These are phyloP conservation scores for Philereme transversata DNA, from an alignment of 2,888 invertebrate genomes.

Conservation along the genomic window DNA sequence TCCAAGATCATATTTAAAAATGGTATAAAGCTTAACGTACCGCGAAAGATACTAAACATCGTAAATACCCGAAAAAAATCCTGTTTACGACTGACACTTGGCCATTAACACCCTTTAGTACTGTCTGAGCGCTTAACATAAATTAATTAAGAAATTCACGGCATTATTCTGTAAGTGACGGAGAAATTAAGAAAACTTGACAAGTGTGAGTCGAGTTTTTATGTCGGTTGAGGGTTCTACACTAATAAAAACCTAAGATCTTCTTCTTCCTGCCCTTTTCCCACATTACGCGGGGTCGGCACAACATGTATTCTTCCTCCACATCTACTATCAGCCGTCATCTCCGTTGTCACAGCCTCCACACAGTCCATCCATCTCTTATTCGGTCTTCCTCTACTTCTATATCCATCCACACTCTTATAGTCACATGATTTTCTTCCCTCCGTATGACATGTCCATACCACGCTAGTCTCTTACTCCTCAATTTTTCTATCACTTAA, in stretches of 20 bases:
- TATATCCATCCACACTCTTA: no score
- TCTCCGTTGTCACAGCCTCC: no score
- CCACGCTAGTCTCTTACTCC: no score
- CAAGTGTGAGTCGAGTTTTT: conserved; percentile 1
- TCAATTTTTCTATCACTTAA: no score
- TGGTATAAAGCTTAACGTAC: conserved; percentile 65
- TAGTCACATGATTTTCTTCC: no score
- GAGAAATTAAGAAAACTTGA: conserved; percentile 56
- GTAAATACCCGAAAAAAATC: conserved; percentile 59
- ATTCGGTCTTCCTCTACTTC: no score
- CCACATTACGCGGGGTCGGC: no score
- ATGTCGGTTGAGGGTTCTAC: not conserved
- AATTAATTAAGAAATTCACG: conserved; percentile 80
- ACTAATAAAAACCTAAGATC: conserved; percentile 1
- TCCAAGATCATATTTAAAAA: conserved; percentile 50
- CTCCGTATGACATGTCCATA: no score
- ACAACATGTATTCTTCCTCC: no score
- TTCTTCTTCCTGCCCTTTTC: no score
- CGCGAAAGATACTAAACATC: conserved; percentile 61
- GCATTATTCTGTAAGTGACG: conserved; percentile 75
- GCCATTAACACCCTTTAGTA: conserved; percentile 56
- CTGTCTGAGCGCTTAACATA: conserved; percentile 76
- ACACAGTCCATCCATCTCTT: no score
- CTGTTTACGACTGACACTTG: conserved; percentile 57
- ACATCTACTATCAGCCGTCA: no score